A percentile compares a stretch with the other conserved stretches of the same genome.
Conservation (phyloP, 1,140 invertebrate genomes). For the Habropoda laboriosa region DNA sequence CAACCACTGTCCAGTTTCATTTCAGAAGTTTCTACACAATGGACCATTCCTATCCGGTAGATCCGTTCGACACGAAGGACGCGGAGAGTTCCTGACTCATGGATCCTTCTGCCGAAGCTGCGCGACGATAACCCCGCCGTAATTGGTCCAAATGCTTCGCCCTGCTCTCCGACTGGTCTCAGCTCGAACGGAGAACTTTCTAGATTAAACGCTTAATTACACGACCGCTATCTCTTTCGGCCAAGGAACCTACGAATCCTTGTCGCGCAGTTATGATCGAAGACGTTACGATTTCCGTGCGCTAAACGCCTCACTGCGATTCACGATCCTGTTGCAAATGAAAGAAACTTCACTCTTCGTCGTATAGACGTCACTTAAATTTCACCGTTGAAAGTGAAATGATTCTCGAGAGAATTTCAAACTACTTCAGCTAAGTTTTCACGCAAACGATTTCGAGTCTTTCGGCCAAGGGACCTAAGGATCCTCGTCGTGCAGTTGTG, state of each 20-base stretch:
- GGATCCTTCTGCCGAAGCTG: constrained; percentile 61
- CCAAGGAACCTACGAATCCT: constrained; percentile 38
- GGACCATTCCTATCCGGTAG: constrained; percentile 55
- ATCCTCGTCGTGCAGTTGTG: too few species aligned
- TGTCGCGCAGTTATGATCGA: constrained; percentile 30
- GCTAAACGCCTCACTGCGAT: not conserved
- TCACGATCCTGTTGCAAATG: not conserved
- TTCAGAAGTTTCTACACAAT: constrained; percentile 72
- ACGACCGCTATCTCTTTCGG: constrained; percentile 58
- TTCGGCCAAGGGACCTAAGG: too few species aligned
- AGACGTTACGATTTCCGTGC: not conserved
- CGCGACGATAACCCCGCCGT: constrained; percentile 70
- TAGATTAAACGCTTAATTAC: constrained; percentile 74
- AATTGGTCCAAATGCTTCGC: constrained; percentile 68
- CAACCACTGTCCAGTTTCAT: constrained; percentile 71
- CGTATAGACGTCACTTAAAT: not conserved
- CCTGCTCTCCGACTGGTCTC: constrained; percentile 45
- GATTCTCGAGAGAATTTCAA: not conserved
- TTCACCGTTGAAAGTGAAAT: not conserved
- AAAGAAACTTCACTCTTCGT: not conserved
- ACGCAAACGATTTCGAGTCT: too few species aligned
- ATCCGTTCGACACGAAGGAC: constrained; percentile 57
- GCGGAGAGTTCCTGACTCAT: constrained; percentile 60
- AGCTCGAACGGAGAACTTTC: constrained; percentile 66
- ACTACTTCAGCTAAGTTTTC: too few species aligned